Conservation (phyloP, 2,888 invertebrate species). For the Dorcus parallelipipedus region DNA sequence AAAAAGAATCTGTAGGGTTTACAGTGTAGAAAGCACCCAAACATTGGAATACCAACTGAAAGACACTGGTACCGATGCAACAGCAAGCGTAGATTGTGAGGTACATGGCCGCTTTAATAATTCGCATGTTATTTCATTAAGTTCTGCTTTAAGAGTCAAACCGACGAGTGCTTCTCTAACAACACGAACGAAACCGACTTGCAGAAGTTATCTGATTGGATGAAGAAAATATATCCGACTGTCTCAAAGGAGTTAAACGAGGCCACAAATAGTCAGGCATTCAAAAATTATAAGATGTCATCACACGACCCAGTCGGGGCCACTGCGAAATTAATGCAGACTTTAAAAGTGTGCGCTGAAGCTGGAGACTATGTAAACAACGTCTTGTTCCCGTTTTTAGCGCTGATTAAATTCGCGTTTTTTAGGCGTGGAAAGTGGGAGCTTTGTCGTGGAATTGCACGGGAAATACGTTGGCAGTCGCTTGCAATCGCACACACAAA, state of each 20-base stretch:
- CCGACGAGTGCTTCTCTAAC: slow-evolving; percentile 31
- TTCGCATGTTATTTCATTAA: not conserved
- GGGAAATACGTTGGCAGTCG: slow-evolving; percentile 44
- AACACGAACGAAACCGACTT: slow-evolving; percentile 42
- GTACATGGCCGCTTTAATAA: slow-evolving; percentile 19
- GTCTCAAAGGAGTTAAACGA: slow-evolving; percentile 51
- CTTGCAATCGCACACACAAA: slow-evolving; percentile 41
- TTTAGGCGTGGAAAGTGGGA: slow-evolving; percentile 28
- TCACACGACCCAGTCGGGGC: slow-evolving; percentile 1
- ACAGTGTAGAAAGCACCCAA: slow-evolving; percentile 34
- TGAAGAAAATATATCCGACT: slow-evolving; percentile 50
- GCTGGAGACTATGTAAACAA: slow-evolving; percentile 17
- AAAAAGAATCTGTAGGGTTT: slow-evolving; percentile 32
- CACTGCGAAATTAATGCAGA: slow-evolving; percentile 36
- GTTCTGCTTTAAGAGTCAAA: slow-evolving; percentile 44
- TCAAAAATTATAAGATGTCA: slow-evolving; percentile 33
- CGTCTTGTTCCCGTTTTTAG: not conserved
- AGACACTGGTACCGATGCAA: slow-evolving; percentile 37
- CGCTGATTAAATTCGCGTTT: slow-evolving; percentile 10
- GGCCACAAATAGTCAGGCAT: slow-evolving; percentile 38
- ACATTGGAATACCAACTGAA: slow-evolving; percentile 35
- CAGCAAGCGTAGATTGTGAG: slow-evolving; percentile 35
- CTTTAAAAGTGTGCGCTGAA: slow-evolving; percentile 25
- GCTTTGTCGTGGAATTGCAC: slow-evolving; percentile 46
- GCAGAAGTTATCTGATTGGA: slow-evolving; percentile 49